A percentile compares a stretch with the other conserved stretches of the same genome.
phyloP scores from a whole-genome alignment of 2,113 vertebrate genomes.

The Dromiciops gliroides region DNA sequence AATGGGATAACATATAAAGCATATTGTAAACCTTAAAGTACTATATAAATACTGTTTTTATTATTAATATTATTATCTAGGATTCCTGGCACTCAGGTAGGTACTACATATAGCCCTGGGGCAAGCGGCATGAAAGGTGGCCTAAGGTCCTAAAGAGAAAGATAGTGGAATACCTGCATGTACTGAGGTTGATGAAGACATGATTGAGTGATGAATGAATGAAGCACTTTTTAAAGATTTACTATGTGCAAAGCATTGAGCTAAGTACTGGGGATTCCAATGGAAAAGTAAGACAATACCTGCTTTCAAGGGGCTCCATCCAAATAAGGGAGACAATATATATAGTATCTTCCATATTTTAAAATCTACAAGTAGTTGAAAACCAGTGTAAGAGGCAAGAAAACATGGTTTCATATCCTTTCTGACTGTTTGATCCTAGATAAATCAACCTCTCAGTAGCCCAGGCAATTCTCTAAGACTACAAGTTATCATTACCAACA shows the following conservation, averaged over 20 bases:
- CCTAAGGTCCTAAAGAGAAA: not conserved
- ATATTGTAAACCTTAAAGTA: not conserved
- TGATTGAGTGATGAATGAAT: not conserved
- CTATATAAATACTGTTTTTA: not conserved
- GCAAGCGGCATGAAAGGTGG: not conserved
- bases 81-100: not conserved
- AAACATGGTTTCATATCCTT: not conserved
- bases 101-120: not conserved
- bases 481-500: not conserved
- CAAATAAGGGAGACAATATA: too few species aligned
- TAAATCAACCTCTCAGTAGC: not conserved
- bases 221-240: not conserved
- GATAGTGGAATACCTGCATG: not conserved
- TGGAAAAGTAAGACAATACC: too few species aligned
- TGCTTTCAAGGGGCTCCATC: not conserved
- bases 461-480: not conserved
- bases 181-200: not conserved
- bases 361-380: not conserved
- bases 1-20: not conserved
- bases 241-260: not conserved
- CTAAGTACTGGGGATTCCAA: not conserved
- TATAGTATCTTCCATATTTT: not conserved
- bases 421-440: not conserved
- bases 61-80: not conserved
- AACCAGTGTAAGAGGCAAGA: not conserved